phyloP scores from a whole-genome alignment of 2,113 vertebrate genomes.

The Cyanoliseus patagonus region DNA sequence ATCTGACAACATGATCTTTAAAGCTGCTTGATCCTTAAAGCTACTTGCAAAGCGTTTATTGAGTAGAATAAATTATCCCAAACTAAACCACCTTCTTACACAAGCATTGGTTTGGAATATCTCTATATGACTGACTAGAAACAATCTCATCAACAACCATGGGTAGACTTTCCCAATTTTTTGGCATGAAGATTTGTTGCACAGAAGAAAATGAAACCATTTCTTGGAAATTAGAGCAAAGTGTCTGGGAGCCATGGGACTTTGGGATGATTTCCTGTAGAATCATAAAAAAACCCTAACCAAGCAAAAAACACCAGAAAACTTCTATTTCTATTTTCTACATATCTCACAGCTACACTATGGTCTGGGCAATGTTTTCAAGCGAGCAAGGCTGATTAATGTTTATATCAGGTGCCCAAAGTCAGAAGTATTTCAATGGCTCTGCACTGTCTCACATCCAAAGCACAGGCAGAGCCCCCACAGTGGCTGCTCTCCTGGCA shows the following conservation, averaged over 20 bases:
- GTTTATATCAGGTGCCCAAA: neutral
- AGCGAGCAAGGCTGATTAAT: too few relatives aligned
- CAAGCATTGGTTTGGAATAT: neutral
- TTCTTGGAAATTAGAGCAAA: fast-evolving
- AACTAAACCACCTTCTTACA: neutral
- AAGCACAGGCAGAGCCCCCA: neutral
- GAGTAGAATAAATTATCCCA: neutral
- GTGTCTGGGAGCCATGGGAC: neutral
- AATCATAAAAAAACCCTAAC: neutral
- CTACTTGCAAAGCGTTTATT: conserved; percentile 30
- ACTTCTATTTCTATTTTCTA: neutral
- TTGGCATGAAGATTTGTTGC: neutral
- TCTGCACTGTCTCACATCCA: neutral
- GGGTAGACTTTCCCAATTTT: neutral
- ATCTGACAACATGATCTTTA: conserved; percentile 18
- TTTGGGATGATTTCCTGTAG: neutral
- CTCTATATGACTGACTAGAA: neutral
- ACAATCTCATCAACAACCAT: neutral
- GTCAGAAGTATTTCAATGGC: fast-evolving
- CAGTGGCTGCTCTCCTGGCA: neutral
- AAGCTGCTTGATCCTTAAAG: conserved; percentile 43
- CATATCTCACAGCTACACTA: too few relatives aligned
- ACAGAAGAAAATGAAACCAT: fast-evolving
- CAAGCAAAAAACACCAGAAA: neutral
- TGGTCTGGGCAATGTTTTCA: neutral